Base-by-base conservation (phyloP, 2,888 invertebrate genomes). In the Cataglyphis albicans region DNA sequence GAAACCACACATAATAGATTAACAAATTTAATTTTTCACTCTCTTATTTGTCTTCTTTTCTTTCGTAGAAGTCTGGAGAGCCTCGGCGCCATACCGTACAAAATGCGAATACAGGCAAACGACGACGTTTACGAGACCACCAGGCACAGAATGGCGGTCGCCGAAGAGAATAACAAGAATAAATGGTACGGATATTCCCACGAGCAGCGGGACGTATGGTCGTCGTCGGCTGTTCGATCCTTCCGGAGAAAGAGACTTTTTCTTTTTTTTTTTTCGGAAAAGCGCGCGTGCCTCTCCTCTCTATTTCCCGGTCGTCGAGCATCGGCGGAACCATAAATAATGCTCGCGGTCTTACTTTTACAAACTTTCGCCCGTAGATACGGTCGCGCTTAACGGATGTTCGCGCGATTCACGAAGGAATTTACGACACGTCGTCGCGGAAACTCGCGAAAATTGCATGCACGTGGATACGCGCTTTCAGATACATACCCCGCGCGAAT, bases 101-200 rank as follows among this genome's bases (percentile, higher is more conserved):
- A 98, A 95, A 97, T 99, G 96, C 97, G 98, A 89, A 97, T 99
- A 91, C 98, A 98, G 94, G 99, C 99, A 92, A 99, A 98, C 93
- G 99, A 99, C 94, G 99, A 99, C 96, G 98, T 98, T 84, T 99
- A 99, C 95, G 98, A 98, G 95, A 97, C 97, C 92, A 99, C 99
- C 90, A 96, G 97, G 95, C 97, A 98, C 95, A 97, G 98, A 93
- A 98, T 99, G 98, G 98, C 98, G 93, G 97, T 97, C 93, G 98
- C 97, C 90, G 98, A 98, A 95, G 98, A 98, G 95, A 98, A 97
- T 95, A 98, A 97, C 95, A 98, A 98, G 95, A 98, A 98, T 95
- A 98, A 98, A 96, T 98, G 98, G 98, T 98, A 94, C 81, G 85
- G 67, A 81, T 52, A 38, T 48, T 67, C 63, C 15, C 72, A 35